Evolutionary conservation across 2,113 vertebrate genomes (phyloP), one percentile per base, ranked within the genome.

Genomic region (Hyaena hyaena): DNA sequence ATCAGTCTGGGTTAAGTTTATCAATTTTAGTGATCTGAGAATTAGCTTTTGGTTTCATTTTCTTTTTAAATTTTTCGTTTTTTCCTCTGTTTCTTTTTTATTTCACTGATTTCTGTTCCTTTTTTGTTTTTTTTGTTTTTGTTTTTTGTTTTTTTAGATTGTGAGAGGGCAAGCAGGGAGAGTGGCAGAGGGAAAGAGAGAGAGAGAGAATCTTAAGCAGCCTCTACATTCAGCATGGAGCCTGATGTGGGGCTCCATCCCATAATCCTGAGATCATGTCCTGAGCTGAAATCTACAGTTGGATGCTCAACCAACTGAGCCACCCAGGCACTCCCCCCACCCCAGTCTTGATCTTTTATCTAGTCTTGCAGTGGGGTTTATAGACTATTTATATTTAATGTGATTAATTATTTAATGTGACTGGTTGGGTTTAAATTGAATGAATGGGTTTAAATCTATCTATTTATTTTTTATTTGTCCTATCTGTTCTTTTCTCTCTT

Each of bases 31-130:
- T 94, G 48, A 45, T 79, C 43, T 63, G 53, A 71, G 53, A 80
- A 55, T 35, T 39, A 71, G n/a, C 21, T 84, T 96, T 90, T 77
- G 71, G 39, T 90, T 96, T 93, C 19, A 85, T 79, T 94, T 26
- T 35, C 74, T 77, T 69, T 71, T 71, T 21, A 68, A 81, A 3
- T 58, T 93, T 50, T 61, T 48, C 21, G 63, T 82, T n/a, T 66
- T 65, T 50, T 73, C 39, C 58, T 55, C 19, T 19, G 68, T 39
- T 50, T 53, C 8, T 73, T 83, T 84, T 1, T 45, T 48, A 93
- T 88, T 83, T 74, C 39, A 83, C n/a, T 39, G 33, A 69, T 88
- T 89, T 83, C 71, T 33, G 0, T 68, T 95, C 31, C 50, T 14
- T 31, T 88, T 48, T 45, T 93, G 15, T 53, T 53, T 53, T 55